Percentiles rank a stretch among this genome's conserved stretches.
Evolutionary conservation across 2,113 vertebrate species (phyloP).

Genomic region (Ursus arctos): DNA sequence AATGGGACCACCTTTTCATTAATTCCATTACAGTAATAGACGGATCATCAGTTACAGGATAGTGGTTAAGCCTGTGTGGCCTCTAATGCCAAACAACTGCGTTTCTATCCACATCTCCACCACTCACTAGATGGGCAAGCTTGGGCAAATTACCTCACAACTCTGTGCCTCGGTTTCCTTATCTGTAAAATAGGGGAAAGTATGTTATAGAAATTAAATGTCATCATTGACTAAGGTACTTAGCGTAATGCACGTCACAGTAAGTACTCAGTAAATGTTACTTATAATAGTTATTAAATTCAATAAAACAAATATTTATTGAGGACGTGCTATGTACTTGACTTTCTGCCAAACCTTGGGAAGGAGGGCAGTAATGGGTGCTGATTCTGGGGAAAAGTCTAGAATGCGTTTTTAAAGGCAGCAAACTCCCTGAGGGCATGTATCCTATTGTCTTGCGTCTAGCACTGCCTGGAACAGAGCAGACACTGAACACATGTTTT

Average conservation of each 20-base stretch:
- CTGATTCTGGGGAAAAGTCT: neutral
- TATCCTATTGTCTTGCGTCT: neutral
- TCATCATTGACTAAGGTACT: neutral
- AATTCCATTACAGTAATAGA: neutral
- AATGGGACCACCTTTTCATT: neutral
- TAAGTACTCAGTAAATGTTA: neutral
- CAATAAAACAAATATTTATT: neutral
- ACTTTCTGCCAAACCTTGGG: neutral
- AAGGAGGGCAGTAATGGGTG: neutral
- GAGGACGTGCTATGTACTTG: neutral
- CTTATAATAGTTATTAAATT: neutral
- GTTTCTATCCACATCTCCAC: neutral
- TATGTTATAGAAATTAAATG: neutral
- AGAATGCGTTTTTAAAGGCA: constrained; percentile 3
- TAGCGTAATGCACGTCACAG: neutral
- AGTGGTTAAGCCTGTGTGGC: neutral
- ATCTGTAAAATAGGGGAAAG: neutral
- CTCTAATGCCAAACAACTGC: neutral
- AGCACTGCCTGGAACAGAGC: neutral
- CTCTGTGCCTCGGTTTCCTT: neutral
- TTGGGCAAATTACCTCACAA: neutral
- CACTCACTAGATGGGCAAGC: neutral
- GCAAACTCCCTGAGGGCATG: neutral
- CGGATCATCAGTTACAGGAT: neutral
- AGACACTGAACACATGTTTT: neutral